Conservation (phyloP, 2,797 vertebrate genomes). For the Luscinia luscinia region DNA sequence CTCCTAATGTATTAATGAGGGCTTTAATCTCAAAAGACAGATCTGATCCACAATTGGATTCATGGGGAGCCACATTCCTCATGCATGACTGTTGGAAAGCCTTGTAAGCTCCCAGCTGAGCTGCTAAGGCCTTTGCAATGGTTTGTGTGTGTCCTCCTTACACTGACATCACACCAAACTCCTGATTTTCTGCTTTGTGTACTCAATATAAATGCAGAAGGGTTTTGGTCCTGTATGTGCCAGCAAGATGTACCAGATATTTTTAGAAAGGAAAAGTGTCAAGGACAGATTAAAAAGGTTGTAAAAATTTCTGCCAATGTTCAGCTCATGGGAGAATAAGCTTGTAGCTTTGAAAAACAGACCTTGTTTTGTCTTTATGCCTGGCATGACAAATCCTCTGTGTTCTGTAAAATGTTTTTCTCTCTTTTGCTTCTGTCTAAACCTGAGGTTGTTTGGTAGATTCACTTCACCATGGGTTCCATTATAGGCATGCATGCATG, state of each 20-base stretch:
- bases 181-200: background rate
- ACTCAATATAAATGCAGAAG: background rate
- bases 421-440: background rate
- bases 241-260: background rate
- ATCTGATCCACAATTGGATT: conserved; percentile 10
- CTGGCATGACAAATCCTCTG: background rate
- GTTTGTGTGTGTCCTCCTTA: background rate
- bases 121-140: background rate
- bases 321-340: background rate
- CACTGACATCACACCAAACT: background rate
- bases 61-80: conserved; percentile 17
- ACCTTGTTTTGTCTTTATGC: background rate
- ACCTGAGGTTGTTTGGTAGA: background rate
- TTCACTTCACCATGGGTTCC: background rate
- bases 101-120: background rate
- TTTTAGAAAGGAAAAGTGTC: background rate
- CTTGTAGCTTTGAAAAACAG: background rate
- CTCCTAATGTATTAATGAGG: background rate
- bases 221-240: background rate
- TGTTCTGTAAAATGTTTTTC: background rate
- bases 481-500: background rate
- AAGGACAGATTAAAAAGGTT: background rate
- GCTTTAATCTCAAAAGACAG: conserved; percentile 13
- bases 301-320: background rate
- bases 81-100: background rate